These are phyloP conservation scores for Sarotherodon lohbergeri DNA, from an alignment of 2,113 vertebrate genomes.

Conservation along the genomic window DNA sequence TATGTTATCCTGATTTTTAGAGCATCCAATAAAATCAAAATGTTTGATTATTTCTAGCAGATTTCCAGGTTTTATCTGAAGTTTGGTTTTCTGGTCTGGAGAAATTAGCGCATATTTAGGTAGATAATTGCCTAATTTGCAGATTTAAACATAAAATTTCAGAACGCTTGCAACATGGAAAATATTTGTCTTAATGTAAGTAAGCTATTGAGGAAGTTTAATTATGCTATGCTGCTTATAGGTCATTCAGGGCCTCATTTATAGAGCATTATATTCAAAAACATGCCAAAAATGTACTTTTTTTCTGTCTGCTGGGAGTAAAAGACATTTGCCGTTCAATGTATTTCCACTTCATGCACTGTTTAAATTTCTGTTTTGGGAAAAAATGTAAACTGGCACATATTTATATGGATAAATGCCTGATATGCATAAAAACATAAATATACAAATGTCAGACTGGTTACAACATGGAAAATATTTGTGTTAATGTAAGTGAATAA, in stretches of 20 bases:
- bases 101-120: background rate
- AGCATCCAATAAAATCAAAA: background rate
- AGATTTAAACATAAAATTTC: background rate
- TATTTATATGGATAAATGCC: background rate
- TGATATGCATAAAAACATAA: background rate
- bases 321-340: background rate
- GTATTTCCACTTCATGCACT: background rate
- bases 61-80: background rate
- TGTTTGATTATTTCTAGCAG: background rate
- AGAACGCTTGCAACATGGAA: background rate
- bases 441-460: background rate
- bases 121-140: background rate
- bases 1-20: background rate
- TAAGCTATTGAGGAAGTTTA: background rate
- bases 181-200: background rate
- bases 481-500: background rate
- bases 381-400: fast-evolving
- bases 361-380: background rate
- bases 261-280: background rate
- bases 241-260: background rate
- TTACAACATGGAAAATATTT: background rate
- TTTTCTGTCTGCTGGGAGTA: background rate
- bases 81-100: background rate
- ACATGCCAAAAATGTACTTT: background rate
- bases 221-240: background rate